These are phyloP conservation scores for Loriculus beryllinus DNA, from an alignment of 2,797 vertebrate genomes.

Conservation along the genomic window DNA sequence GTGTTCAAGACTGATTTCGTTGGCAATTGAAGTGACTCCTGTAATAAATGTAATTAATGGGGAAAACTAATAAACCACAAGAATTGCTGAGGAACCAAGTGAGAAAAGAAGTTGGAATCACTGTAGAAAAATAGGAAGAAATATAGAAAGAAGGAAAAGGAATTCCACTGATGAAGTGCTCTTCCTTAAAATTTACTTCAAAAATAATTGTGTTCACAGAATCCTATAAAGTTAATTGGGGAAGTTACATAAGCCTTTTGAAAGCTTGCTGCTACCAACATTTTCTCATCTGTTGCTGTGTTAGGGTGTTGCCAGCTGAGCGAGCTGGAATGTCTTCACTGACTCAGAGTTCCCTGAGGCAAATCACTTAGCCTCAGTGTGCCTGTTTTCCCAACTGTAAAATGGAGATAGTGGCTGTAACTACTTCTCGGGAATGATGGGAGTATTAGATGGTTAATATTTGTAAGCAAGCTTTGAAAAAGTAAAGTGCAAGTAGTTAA, in stretches of 20 bases:
- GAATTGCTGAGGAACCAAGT: background rate
- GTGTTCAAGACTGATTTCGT: background rate
- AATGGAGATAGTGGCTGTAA: background rate
- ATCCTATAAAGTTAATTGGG: slow-evolving; percentile 18
- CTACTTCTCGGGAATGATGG: rapidly evolving
- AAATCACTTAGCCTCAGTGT: background rate
- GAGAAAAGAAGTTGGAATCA: background rate
- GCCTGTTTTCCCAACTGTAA: slow-evolving; percentile 26
- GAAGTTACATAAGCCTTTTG: slow-evolving; percentile 27
- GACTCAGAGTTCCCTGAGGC: slow-evolving; percentile 37
- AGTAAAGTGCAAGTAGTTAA: background rate
- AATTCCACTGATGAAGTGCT: background rate
- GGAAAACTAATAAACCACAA: background rate
- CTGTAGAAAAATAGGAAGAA: background rate
- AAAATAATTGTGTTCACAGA: background rate
- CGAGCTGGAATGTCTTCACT: background rate
- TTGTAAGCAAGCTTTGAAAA: background rate
- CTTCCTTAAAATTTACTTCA: background rate
- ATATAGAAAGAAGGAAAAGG: background rate
- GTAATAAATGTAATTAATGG: background rate
- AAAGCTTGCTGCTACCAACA: slow-evolving; percentile 21
- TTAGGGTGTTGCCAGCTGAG: slow-evolving; percentile 38
- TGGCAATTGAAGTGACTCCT: background rate
- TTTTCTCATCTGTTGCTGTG: background rate
- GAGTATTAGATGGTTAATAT: background rate